Percentiles rank a stretch among this genome's conserved stretches.
These are phyloP conservation scores for Rhagoletis zephyria DNA, from an alignment of 1,140 invertebrate species.

Conservation along the genomic window DNA sequence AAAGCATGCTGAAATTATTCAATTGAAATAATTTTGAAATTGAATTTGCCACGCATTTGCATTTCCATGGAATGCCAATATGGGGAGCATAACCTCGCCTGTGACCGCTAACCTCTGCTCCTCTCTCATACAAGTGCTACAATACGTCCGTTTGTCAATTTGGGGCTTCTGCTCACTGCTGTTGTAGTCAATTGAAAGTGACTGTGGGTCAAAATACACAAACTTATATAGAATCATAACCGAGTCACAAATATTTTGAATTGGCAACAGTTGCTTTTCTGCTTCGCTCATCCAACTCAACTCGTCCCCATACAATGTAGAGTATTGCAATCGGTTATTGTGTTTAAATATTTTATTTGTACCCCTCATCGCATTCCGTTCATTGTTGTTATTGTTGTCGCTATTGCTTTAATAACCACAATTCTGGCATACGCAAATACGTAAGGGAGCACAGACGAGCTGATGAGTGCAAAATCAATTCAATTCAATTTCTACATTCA, in stretches of 20 bases:
- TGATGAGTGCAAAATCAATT: neutral
- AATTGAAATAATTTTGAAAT: slow-evolving; percentile 50
- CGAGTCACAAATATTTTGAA: slow-evolving; percentile 6
- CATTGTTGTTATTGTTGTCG: neutral
- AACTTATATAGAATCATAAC: neutral
- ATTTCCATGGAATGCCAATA: slow-evolving; percentile 22
- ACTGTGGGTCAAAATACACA: neutral
- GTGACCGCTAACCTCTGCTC: neutral
- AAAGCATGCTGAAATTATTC: slow-evolving; percentile 14
- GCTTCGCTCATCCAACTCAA: neutral
- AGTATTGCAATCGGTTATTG: slow-evolving; percentile 12
- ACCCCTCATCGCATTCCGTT: neutral
- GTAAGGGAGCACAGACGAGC: neutral
- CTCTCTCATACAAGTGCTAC: neutral
- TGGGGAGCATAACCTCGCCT: neutral
- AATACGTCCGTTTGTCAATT: neutral
- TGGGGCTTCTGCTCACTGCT: neutral
- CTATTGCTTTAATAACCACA: slow-evolving; percentile 42
- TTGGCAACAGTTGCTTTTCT: slow-evolving; percentile 10
- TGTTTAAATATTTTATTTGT: slow-evolving; percentile 24
- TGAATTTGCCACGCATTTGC: slow-evolving; percentile 44
- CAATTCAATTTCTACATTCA: slow-evolving; percentile 29
- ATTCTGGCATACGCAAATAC: neutral
- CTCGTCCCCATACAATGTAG: neutral
- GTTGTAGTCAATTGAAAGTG: slow-evolving; percentile 19